A percentile compares a stretch with the other conserved stretches of the same genome.
phyloP scores from a whole-genome alignment of 2,797 vertebrate species.

The Peromyscus attwateri region DNA sequence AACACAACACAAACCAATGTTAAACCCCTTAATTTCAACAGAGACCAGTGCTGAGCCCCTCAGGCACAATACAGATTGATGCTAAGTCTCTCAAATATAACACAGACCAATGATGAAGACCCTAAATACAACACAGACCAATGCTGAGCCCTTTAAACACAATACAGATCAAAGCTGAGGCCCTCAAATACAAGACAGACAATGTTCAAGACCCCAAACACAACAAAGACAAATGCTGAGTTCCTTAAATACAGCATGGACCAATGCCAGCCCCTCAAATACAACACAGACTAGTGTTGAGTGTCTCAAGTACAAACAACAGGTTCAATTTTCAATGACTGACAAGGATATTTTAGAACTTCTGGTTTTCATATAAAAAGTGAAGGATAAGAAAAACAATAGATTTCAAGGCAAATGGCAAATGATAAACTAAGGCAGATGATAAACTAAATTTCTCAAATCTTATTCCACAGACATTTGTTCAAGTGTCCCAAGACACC shows the following conservation, averaged over 20 bases:
- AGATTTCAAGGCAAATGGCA: conserved; percentile 8
- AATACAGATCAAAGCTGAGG: background rate
- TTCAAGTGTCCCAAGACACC: background rate
- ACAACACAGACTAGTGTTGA: background rate
- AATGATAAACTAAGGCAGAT: background rate
- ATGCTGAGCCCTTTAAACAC: background rate
- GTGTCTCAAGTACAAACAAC: background rate
- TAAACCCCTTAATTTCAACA: background rate
- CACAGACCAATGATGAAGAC: background rate
- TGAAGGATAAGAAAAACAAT: conserved; percentile 4
- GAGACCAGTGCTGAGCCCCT: background rate
- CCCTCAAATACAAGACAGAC: background rate
- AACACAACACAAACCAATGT: background rate
- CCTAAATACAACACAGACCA: background rate
- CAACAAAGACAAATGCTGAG: background rate
- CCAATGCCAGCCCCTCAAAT: background rate
- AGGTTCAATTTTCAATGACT: background rate
- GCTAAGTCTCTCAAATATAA: background rate
- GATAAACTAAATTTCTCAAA: conserved; percentile 12
- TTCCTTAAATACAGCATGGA: background rate
- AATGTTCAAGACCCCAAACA: background rate
- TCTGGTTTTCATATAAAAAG: background rate
- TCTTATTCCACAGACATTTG: background rate
- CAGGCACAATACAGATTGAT: background rate
- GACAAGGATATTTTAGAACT: background rate